Evolutionary conservation across 2,888 invertebrate genomes (phyloP).

Genomic region (Zaprionus obscuricornis): DNA sequence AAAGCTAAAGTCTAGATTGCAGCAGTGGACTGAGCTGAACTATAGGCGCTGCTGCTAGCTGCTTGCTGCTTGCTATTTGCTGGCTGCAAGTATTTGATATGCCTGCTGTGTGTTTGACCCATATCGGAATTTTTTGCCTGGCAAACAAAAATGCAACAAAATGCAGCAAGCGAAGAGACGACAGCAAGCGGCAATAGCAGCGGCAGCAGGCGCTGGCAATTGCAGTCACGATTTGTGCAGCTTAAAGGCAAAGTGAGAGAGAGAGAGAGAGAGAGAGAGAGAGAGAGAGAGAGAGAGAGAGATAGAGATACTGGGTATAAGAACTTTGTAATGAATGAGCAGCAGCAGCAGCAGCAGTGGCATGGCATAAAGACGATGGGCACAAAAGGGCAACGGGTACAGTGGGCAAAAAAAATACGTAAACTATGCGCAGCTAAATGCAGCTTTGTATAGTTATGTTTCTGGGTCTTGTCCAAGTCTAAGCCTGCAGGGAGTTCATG

Average conservation of each 20-base stretch:
- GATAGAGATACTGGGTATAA: not conserved
- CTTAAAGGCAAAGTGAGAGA: slow-evolving; percentile 49
- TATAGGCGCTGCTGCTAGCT: slow-evolving; percentile 55
- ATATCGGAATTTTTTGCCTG: slow-evolving; percentile 70
- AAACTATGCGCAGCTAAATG: slow-evolving; percentile 18
- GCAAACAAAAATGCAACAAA: slow-evolving; percentile 31
- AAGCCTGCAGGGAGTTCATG: slow-evolving; percentile 14
- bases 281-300: slow-evolving; percentile 7
- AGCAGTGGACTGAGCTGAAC: too few species aligned
- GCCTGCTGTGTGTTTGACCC: slow-evolving; percentile 70
- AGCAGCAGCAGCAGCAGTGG: too few species aligned
- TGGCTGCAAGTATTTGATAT: slow-evolving; percentile 58
- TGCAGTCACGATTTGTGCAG: slow-evolving; percentile 67
- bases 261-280: not conserved
- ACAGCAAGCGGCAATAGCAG: not conserved
- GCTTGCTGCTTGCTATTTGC: not conserved
- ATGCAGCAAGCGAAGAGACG: slow-evolving; percentile 1
- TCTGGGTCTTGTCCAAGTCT: slow-evolving; percentile 25
- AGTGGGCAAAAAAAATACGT: slow-evolving; percentile 20
- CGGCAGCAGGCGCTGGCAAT: not conserved
- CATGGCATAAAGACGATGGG: too few species aligned
- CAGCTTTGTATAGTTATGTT: too few species aligned
- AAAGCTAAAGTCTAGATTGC: slow-evolving; percentile 5
- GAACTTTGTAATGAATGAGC: slow-evolving; percentile 36
- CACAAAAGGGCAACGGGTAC: too few species aligned